Base-by-base conservation (phyloP, 2,113 vertebrate species). In the Pelusios castaneus region DNA sequence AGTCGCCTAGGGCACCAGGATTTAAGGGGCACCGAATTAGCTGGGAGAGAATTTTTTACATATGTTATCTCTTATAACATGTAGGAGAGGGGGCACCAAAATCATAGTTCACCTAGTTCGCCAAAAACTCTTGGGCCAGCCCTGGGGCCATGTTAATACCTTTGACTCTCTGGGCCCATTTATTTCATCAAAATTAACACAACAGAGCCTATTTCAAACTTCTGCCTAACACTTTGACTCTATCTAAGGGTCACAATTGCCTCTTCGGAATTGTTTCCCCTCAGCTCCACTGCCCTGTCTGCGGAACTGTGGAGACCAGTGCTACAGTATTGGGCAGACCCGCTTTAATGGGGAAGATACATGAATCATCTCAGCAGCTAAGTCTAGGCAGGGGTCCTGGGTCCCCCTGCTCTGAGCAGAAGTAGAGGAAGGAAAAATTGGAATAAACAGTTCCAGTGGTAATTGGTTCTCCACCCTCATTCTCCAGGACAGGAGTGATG, bases 271-370 rank as follows among this genome's bases (percentile, higher is more conserved):
- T 14, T 10, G 0, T 67, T 94, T 94, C 84, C 16, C 56, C 70
- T 41, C 38, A 11, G n/a, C 22, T 73, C 21, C 92, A 1, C 1
- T 90, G 16, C 31, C 85, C 17, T 12, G 70, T 5, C 16, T 77
- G 81, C 90, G 91, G 56, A 10, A 1, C 1, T 73, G 5, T 17
- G 7, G 6, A 82, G 7, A 81, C 34, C 0, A 0, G 73, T 78
- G 14, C 12, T 31, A 31, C 31, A 63, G 70, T 10, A 41, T 41
- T 41, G 10, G 70, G 25, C 5, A 41, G 10, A 21, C 10, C 70
- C 41, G 38, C 60, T 63, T 41, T 73, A 24, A 24, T 38, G 70
- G 2, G n/a, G 21, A 73, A 73, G 70, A 73, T 41, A 73, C n/a
- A 41, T 14, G 60, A 2, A 34, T 6, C 60, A 63, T 63, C 16